A percentile compares a stretch with the other conserved stretches of the same genome.
These are phyloP conservation scores for Cephalopachus bancanus DNA, from an alignment of 2,797 vertebrate species.

Conservation along the genomic window DNA sequence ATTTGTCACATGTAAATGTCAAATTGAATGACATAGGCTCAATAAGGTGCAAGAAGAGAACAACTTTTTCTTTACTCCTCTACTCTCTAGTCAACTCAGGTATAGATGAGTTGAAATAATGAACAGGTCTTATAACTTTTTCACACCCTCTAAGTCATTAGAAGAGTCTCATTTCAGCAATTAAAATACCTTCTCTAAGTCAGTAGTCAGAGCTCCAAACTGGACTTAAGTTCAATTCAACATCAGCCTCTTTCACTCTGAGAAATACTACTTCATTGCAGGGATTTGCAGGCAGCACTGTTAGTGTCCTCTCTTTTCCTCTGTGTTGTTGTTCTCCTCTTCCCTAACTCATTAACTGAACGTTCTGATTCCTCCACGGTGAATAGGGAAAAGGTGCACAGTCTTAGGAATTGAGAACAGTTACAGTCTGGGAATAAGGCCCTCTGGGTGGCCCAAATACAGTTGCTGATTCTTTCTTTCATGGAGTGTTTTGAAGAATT, in stretches of 20 bases:
- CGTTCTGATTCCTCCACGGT: not conserved
- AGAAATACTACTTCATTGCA: not conserved
- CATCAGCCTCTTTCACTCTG: not conserved
- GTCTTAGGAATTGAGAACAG: not conserved
- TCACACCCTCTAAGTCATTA: not conserved
- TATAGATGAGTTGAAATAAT: not conserved
- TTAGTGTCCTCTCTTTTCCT: not conserved
- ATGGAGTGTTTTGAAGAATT: not conserved
- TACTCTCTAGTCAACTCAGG: not conserved
- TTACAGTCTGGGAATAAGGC: not conserved
- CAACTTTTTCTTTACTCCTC: not conserved
- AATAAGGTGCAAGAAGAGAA: not conserved
- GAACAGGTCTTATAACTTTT: not conserved
- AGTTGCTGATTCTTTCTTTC: not conserved
- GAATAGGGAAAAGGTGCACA: not conserved
- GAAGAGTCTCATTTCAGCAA: not conserved
- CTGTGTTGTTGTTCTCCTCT: not conserved
- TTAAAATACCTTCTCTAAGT: not conserved
- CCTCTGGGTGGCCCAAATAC: not conserved
- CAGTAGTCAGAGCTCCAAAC: not conserved
- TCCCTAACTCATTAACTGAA: not conserved
- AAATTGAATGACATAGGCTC: not conserved
- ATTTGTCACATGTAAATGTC: slow-evolving; percentile 37
- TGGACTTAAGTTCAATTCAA: not conserved
- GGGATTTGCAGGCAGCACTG: not conserved